These are phyloP conservation scores for Manis pentadactyla DNA, from an alignment of 2,797 vertebrate genomes.

Conservation along the genomic window DNA sequence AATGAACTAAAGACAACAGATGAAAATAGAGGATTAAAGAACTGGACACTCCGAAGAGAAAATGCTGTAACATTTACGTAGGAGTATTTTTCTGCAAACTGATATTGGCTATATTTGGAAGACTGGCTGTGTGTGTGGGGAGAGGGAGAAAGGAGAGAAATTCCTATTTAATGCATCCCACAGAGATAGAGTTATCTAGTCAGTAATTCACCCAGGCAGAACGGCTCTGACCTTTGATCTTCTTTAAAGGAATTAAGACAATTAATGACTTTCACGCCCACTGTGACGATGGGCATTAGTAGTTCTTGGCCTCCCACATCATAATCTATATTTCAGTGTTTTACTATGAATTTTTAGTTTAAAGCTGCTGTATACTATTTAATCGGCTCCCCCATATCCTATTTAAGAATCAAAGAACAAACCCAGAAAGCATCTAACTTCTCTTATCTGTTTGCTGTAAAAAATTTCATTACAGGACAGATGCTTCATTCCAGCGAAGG, in stretches of 20 bases:
- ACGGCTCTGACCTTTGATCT: conserved; percentile 60
- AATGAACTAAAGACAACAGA: conserved; percentile 73
- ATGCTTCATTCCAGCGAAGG: background rate
- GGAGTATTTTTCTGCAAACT: conserved; percentile 68
- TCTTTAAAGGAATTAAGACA: conserved; percentile 73
- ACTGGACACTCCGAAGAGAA: conserved; percentile 61
- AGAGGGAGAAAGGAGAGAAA: background rate
- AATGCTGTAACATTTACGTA: conserved; percentile 12
- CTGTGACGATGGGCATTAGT: background rate
- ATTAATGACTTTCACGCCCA: conserved; percentile 66
- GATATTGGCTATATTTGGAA: conserved; percentile 24
- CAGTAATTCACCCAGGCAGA: conserved; percentile 64
- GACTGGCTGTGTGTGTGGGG: background rate
- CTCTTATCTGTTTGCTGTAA: conserved; percentile 52
- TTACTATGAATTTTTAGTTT: conserved; percentile 32
- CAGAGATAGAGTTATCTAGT: conserved; percentile 51
- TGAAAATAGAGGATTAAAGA: conserved; percentile 76
- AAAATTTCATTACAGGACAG: background rate
- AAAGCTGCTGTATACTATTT: conserved; percentile 7
- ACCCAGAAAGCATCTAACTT: conserved; percentile 39
- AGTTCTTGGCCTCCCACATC: background rate
- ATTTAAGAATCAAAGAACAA: conserved; percentile 32
- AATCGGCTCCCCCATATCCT: conserved; percentile 31
- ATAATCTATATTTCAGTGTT: background rate
- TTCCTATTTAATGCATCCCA: conserved; percentile 46